Evolutionary conservation across 2,113 vertebrate species (phyloP).

Genomic region (Nannospalax galili): DNA sequence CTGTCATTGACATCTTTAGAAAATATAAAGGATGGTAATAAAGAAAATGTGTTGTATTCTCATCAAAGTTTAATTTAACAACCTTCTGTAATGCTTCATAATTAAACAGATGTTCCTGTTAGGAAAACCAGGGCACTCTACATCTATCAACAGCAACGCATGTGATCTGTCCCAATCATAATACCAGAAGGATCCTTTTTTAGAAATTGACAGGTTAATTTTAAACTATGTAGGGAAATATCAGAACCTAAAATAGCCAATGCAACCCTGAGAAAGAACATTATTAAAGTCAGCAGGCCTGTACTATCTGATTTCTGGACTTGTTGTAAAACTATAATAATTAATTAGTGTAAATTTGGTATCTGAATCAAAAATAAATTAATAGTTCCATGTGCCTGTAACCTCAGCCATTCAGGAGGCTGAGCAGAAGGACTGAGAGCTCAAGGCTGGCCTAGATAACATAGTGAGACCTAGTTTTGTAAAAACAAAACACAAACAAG

Average conservation of each 20-base stretch:
- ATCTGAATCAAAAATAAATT: background rate
- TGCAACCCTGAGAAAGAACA: background rate
- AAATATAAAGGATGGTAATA: background rate
- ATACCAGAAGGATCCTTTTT: background rate
- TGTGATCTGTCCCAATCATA: background rate
- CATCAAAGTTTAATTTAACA: background rate
- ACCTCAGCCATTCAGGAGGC: background rate
- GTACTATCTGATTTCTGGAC: background rate
- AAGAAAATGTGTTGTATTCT: background rate
- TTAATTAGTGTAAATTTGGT: background rate
- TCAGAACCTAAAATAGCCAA: background rate
- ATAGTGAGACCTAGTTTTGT: background rate
- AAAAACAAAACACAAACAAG: background rate
- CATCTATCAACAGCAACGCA: background rate
- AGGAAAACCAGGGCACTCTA: background rate
- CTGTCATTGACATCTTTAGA: background rate
- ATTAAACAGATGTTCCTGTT: background rate
- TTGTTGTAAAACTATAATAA: background rate
- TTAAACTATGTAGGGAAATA: constrained; percentile 18
- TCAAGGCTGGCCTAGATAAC: background rate
- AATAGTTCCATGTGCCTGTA: background rate
- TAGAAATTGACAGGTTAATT: constrained; percentile 1
- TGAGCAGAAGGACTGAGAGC: background rate
- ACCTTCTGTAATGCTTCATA: background rate
- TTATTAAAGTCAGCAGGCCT: background rate